Evolutionary conservation across 2,113 vertebrate species (phyloP), one percentile per base, ranked within the genome.

Genomic region (Brachyhypopomus gauderio): DNA sequence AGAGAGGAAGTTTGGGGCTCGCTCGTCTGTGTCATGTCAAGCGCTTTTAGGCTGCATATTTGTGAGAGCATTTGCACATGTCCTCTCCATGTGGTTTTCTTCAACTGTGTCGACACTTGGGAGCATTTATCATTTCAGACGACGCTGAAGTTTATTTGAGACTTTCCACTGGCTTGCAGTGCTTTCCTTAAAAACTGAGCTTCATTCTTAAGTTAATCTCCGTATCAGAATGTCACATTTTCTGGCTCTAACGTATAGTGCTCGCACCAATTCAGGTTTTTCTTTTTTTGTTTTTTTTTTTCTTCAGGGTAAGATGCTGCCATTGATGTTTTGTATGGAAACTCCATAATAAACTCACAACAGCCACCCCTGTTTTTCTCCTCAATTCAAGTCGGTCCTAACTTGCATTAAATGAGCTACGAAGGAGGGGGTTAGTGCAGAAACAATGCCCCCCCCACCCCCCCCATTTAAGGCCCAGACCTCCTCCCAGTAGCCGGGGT

Each of bases 11-110:
- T 86, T 86, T 86, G 80, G 81, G 85, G 85, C 83, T 86, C 74
- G 85, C 85, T 83, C 85, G 80, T 86, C 85, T 86, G 85, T 86
- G 85, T 86, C 85, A 86, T 86, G 85, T 86, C 85, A 86, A 81
- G 81, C 82, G 80, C 81, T 86, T 85, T 83, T 83, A 69, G 82
- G 82, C 74, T 86, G 85, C 85, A 83, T 86, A 80, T 86, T 86
- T 86, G 81, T 58, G 78, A 83, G 81, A 83, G 81, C 81, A 86
- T 86, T 86, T 83, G 85, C 85, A 86, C 85, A 85, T 85, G 85
- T 86, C 78, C 74, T 86, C 75, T 83, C 85, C 85, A 86, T 86
- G 85, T 86, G 85, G 81, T 86, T 86, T 86, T 80, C 78, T 62
- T 86, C 81, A 86, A 86, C 73, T 86, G 85, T 86, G 78, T 85